Base-by-base conservation (phyloP, 2,888 invertebrate species). In the Allolobophora icterica region DNA sequence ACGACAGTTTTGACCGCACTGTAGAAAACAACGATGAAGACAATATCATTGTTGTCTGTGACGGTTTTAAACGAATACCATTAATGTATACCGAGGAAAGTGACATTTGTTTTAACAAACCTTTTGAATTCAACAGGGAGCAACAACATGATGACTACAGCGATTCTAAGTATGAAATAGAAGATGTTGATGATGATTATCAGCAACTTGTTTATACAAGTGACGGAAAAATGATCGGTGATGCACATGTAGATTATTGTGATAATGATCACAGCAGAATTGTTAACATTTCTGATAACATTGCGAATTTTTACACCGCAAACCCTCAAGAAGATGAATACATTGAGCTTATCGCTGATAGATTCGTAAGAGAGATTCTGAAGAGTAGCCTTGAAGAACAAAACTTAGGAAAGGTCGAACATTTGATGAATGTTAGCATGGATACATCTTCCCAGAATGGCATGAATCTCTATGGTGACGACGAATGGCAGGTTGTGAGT, bases 301-400 rank as follows among this genome's bases (percentile, higher is more conserved):
- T 71, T n/a, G 30, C 30, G 13, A 71, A 71, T 71, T 71, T n/a
- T n/a, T 71, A 71, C 71, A 17, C 71, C n/a, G 30, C 30, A 71
- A 17, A 87, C 35, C 15, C 8, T 87, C 87, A 38, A 34, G n/a
- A 35, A 38, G 87, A 87, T 21, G 87, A 87, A 35, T 24, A 38
- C 21, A 24, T 87, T 38, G 87, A 35, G 34, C 19, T 34, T 21
- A 87, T 38, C n/a, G 87, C 87, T 34, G 87, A 87, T 21, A 6
- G 19, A 24, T 35, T 87, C 35, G 87, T 87, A 24, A 87, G 87
- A 34, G 87, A 87, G 35, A 11, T 87, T 35, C 38, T 87, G 19
- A 87, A 17, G 38, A 87, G 38, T 34, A 87, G 87, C 24, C 34
- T 87, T 6, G 87, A 87, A 87, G 87, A 87, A 87, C 87, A 71